Percentiles rank a stretch among this genome's conserved stretches.
phyloP scores from a whole-genome alignment of 2,888 invertebrate genomes.

The Mactromeris polynyma region DNA sequence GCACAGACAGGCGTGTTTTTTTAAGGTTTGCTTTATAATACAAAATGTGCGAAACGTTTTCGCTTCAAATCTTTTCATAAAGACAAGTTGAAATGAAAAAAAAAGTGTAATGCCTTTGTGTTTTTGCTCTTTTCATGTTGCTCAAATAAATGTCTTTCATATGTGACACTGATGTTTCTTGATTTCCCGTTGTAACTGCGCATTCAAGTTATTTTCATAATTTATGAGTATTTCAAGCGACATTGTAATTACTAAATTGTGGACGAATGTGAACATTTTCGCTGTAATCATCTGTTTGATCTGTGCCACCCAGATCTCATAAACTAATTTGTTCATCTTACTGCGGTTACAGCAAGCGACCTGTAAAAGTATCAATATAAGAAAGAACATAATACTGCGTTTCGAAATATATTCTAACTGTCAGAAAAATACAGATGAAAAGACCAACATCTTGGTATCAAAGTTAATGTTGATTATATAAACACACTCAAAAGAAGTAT shows the following conservation, averaged over 20 bases:
- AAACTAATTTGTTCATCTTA: not conserved
- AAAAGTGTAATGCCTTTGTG: conserved; percentile 19
- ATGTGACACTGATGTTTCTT: conserved; percentile 43
- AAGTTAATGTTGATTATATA: too few relatives aligned
- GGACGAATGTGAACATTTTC: conserved; percentile 35
- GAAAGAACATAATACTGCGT: too few relatives aligned
- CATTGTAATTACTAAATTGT: conserved; percentile 35
- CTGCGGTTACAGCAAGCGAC: not conserved
- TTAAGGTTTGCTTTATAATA: not conserved
- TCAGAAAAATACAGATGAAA: too few relatives aligned
- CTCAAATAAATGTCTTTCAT: conserved; percentile 36
- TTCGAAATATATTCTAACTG: too few relatives aligned
- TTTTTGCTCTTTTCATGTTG: conserved; percentile 37
- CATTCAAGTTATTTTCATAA: conserved; percentile 32
- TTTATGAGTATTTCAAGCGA: conserved; percentile 35
- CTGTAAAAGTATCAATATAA: not conserved
- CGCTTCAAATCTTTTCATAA: conserved; percentile 2
- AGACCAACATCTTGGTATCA: too few relatives aligned
- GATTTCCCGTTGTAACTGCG: conserved; percentile 38
- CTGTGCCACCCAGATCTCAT: conserved; percentile 25
- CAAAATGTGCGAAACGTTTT: not conserved
- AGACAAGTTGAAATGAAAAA: conserved; percentile 4
- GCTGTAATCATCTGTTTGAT: conserved; percentile 30
- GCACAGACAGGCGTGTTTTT: not conserved
- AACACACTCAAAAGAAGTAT: too few relatives aligned